These are phyloP conservation scores for Mystacornis crossleyi DNA, from an alignment of 2,113 vertebrate species.

Conservation along the genomic window DNA sequence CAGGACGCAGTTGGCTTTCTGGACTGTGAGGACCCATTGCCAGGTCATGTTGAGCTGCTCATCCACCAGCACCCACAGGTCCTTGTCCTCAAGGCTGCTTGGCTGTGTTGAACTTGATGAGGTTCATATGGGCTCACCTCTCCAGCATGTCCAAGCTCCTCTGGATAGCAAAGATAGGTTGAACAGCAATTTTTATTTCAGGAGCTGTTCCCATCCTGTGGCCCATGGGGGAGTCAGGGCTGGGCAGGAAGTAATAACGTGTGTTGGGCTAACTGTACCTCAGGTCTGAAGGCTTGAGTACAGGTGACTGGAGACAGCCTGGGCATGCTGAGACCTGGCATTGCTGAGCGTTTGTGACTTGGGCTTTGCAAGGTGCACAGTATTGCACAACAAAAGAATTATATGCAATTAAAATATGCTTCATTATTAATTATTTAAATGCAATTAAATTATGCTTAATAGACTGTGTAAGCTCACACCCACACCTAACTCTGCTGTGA, in stretches of 20 bases:
- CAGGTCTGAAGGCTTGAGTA: neutral
- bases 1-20: neutral
- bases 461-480: neutral
- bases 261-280: neutral
- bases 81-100: neutral
- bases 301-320: neutral
- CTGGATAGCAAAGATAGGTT: neutral
- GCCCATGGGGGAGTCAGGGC: neutral
- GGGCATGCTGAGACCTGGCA: neutral
- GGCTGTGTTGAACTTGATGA: neutral
- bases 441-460: slow-evolving; percentile 32
- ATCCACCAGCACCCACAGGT: neutral
- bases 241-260: neutral
- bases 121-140: neutral
- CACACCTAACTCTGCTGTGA: neutral
- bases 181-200: neutral
- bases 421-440: slow-evolving; percentile 46
- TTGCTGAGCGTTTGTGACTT: neutral
- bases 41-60: neutral
- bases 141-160: neutral
- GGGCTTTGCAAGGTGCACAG: neutral
- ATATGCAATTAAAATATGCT: neutral
- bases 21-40: neutral
- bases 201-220: neutral
- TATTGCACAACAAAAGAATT: neutral